phyloP scores from a whole-genome alignment of 2,888 invertebrate species.

The Spatulosminthurus flaviceps region DNA sequence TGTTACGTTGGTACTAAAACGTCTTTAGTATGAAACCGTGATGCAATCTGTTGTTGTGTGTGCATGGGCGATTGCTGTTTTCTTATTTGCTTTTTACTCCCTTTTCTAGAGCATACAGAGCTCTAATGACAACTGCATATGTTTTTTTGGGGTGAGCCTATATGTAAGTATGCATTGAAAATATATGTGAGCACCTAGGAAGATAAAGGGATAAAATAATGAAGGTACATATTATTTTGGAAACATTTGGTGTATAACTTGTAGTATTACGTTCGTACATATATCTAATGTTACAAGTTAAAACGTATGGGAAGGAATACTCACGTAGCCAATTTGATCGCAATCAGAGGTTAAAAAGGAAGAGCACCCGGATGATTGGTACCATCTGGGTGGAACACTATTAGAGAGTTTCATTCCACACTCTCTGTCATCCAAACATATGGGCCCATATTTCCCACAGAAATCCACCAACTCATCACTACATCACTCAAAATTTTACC shows the following conservation, averaged over 20 bases:
- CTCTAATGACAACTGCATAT: slow-evolving; percentile 1
- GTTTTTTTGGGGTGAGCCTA: background rate
- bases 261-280: background rate
- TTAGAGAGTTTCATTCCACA: slow-evolving; percentile 36
- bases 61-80: slow-evolving; percentile 22
- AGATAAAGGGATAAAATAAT: background rate
- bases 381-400: slow-evolving; percentile 32
- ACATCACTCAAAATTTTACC: slow-evolving; percentile 26
- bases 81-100: slow-evolving; percentile 9
- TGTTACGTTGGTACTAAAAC: background rate
- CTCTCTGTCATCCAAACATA: slow-evolving; percentile 31
- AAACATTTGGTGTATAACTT: background rate
- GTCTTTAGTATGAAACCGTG: background rate
- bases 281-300: background rate
- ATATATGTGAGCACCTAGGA: background rate
- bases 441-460: slow-evolving; percentile 24
- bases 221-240: background rate
- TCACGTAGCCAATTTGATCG: slow-evolving; percentile 41
- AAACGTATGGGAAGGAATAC: slow-evolving; percentile 3
- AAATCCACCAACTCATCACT: slow-evolving; percentile 26
- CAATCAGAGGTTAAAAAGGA: slow-evolving; percentile 45
- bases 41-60: slow-evolving; percentile 19
- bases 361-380: slow-evolving; percentile 37
- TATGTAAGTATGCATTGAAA: background rate
- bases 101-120: background rate